Evolutionary conservation across 2,113 vertebrate genomes (phyloP).

Genomic region (Fukomys damarensis): DNA sequence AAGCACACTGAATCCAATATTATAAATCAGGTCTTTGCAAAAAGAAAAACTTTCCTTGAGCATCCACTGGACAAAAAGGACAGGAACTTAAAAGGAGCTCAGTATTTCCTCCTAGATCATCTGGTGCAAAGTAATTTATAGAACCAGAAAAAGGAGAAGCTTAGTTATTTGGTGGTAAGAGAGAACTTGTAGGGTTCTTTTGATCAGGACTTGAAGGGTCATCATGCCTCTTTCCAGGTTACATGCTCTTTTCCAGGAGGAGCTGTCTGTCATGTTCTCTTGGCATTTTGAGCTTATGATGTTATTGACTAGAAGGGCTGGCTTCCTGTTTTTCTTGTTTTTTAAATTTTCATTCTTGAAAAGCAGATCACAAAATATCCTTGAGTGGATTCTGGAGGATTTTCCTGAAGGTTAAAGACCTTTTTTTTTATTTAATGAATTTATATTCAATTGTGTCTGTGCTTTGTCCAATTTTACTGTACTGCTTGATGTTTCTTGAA

Average conservation of each 20-base stretch:
- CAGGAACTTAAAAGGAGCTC: neutral
- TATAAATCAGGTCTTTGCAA: neutral
- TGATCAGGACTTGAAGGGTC: fast-evolving
- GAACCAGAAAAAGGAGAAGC: neutral
- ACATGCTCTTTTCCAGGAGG: neutral
- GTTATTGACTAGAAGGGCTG: neutral
- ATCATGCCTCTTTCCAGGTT: too few species aligned
- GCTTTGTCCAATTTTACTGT: neutral
- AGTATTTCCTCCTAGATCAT: neutral
- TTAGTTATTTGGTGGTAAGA: neutral
- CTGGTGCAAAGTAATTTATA: neutral
- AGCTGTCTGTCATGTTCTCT: neutral
- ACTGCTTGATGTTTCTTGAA: neutral
- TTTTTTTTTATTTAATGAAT: neutral
- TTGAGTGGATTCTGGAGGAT: neutral
- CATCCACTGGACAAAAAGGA: fast-evolving
- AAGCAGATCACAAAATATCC: neutral
- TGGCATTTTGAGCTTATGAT: neutral
- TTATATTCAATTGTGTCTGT: neutral
- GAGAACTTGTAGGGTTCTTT: neutral
- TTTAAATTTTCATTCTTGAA: neutral
- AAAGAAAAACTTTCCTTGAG: neutral
- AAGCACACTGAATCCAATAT: neutral
- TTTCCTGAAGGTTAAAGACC: neutral
- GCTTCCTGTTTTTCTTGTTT: too few species aligned